These are phyloP conservation scores for Channa striata DNA, from an alignment of 2,797 vertebrate genomes.

Conservation along the genomic window DNA sequence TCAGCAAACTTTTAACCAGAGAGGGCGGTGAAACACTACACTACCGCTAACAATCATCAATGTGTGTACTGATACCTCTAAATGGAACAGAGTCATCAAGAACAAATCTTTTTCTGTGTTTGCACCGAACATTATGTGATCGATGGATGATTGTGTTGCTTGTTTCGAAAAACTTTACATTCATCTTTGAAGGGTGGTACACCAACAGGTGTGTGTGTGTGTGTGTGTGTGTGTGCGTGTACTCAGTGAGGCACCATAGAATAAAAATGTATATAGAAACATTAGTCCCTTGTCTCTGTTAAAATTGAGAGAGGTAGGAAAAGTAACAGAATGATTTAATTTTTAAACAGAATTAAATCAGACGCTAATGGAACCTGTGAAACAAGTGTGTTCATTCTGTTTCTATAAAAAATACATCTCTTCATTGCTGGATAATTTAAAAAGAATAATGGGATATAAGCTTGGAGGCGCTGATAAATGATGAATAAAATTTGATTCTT, in stretches of 20 bases:
- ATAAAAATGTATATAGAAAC: background rate
- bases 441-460: constrained; percentile 16
- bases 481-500: constrained; percentile 6
- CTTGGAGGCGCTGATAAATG: constrained; percentile 26
- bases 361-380: constrained; percentile 14
- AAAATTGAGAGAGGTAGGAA: background rate
- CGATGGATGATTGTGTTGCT: constrained; percentile 33
- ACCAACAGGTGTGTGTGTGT: background rate
- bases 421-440: constrained; percentile 27
- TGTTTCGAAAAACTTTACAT: constrained; percentile 13
- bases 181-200: background rate
- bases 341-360: constrained; percentile 18
- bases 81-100: constrained; percentile 17
- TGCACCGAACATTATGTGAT: constrained; percentile 22
- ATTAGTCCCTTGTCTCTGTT: background rate
- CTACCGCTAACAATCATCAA: constrained; percentile 1
- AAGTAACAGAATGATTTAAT: constrained; percentile 14
- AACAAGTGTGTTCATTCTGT: constrained; percentile 40
- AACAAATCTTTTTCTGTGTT: constrained; percentile 12
- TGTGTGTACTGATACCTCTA: background rate
- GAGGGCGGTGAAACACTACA: background rate
- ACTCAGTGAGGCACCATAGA: background rate
- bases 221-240: background rate
- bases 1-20: constrained; percentile 8
- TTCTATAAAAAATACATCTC: constrained; percentile 9